phyloP scores from a whole-genome alignment of 2,797 vertebrate species.

The Odontamblyopus rebecca region DNA sequence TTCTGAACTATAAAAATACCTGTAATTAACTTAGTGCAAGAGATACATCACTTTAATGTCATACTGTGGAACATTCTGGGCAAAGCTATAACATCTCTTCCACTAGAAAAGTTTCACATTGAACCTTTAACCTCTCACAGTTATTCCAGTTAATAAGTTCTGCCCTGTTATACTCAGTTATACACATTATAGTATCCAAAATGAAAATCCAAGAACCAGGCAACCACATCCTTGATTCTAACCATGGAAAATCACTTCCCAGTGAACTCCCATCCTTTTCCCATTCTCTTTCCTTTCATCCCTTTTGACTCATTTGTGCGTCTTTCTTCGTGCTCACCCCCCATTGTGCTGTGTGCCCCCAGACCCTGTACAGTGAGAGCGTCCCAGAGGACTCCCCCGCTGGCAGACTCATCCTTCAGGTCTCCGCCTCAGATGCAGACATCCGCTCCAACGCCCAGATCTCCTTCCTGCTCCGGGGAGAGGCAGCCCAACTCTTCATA shows the following conservation, averaged over 20 bases:
- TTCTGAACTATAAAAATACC: too few relatives aligned
- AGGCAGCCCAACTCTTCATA: conserved; percentile 87
- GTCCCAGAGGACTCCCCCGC: conserved; percentile 89
- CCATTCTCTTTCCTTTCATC: not conserved
- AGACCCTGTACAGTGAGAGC: conserved; percentile 86
- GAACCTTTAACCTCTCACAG: too few relatives aligned
- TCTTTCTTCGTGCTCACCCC: not conserved
- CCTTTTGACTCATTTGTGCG: conserved; percentile 4
- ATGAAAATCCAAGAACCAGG: not conserved
- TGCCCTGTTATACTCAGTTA: not conserved
- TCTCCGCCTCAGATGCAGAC: conserved; percentile 90
- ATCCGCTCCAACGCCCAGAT: conserved; percentile 96
- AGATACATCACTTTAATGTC: too few relatives aligned
- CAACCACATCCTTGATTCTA: not conserved
- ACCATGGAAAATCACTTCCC: not conserved
- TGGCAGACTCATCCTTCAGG: conserved; percentile 89
- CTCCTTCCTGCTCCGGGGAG: conserved; percentile 87
- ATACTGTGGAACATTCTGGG: too few relatives aligned
- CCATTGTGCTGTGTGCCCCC: conserved; percentile 20
- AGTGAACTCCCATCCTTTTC: not conserved
- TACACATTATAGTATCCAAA: not conserved
- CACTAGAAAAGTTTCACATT: too few relatives aligned
- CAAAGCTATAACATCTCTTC: too few relatives aligned
- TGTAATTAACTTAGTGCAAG: too few relatives aligned
- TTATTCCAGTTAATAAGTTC: too few relatives aligned